Percentiles rank a stretch among this genome's conserved stretches.
Conservation (phyloP, 2,797 vertebrate genomes). For the Erethizon dorsatum region DNA sequence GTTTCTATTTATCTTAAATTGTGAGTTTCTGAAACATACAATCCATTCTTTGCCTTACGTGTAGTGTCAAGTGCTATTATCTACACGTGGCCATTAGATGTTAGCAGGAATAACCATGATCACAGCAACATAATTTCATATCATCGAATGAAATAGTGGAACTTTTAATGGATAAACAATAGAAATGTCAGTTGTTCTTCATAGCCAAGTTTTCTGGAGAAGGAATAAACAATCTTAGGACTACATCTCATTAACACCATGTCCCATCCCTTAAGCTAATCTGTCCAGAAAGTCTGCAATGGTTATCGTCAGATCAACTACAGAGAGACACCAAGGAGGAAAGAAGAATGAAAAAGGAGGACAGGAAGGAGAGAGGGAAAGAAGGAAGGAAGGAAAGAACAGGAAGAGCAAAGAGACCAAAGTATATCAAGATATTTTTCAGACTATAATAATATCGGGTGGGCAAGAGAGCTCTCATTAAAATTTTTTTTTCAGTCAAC, state of each 20-base stretch:
- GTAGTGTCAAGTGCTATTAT: background rate
- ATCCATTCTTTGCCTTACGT: background rate
- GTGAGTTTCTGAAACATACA: slow-evolving; percentile 49
- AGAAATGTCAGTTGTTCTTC: background rate
- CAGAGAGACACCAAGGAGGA: background rate
- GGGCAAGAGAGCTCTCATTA: background rate
- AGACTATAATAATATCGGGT: background rate
- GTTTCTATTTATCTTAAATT: slow-evolving; percentile 39
- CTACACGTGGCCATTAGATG: background rate
- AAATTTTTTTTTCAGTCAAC: slow-evolving; percentile 24
- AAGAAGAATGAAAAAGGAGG: background rate
- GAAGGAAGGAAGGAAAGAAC: background rate
- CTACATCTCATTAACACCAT: background rate
- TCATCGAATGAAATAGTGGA: background rate
- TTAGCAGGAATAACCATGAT: background rate
- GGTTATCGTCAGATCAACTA: background rate
- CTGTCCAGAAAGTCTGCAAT: background rate
- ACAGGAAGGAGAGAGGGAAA: background rate
- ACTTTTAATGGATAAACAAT: background rate
- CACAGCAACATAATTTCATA: background rate
- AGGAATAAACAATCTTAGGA: background rate
- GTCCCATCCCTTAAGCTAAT: background rate
- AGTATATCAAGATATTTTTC: background rate
- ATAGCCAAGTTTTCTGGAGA: background rate
- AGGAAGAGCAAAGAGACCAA: background rate